Conservation (phyloP, 1,140 invertebrate species). For the Bombus vancouverensis region DNA sequence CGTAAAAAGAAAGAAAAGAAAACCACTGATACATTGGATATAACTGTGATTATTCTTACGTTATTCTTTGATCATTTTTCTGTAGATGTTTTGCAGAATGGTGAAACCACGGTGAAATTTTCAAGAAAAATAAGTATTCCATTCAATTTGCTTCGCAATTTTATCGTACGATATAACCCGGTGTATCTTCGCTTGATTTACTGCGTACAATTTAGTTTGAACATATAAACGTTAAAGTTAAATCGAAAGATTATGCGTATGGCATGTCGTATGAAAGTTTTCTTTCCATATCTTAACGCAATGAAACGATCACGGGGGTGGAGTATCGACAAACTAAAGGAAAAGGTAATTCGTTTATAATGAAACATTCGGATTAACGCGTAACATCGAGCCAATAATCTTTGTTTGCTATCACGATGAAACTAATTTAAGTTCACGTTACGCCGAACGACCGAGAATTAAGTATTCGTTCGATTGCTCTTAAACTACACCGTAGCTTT, state of each 20-base stretch:
- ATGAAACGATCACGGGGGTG: too few relatives aligned
- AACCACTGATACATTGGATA: not conserved
- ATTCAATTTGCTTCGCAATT: not conserved
- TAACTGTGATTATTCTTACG: not conserved
- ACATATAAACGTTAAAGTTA: not conserved
- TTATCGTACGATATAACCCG: not conserved
- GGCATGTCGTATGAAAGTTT: not conserved
- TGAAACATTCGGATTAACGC: constrained; percentile 23
- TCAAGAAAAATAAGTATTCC: not conserved
- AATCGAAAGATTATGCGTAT: not conserved
- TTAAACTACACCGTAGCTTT: not conserved
- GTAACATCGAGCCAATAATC: constrained; percentile 3
- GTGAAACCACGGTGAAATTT: not conserved
- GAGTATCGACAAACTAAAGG: not conserved
- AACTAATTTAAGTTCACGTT: constrained; percentile 40
- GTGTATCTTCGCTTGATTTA: not conserved
- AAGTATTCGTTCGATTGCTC: constrained; percentile 28
- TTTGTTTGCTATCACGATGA: constrained; percentile 13
- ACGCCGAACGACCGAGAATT: not conserved
- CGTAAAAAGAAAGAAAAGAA: not conserved
- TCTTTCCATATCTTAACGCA: not conserved
- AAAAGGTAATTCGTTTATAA: not conserved
- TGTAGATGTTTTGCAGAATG: too few relatives aligned
- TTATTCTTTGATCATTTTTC: too few relatives aligned
- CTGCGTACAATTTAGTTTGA: not conserved